A percentile compares a stretch with the other conserved stretches of the same genome.
Conservation (phyloP, 1,140 invertebrate species). For the Hesperophylax magnus region DNA sequence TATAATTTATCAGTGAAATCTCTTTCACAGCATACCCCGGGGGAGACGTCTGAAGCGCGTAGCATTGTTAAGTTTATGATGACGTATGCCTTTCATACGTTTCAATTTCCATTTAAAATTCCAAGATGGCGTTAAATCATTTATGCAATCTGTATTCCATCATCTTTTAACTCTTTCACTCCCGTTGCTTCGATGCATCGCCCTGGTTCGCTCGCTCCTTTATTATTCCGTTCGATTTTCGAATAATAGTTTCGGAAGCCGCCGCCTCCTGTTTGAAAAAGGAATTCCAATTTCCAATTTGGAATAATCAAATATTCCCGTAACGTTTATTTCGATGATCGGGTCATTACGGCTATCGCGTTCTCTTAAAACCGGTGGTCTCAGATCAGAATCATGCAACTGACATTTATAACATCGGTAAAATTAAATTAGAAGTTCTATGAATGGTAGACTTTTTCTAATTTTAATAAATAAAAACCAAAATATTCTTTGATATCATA, state of each 20-base stretch:
- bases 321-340: conserved; percentile 55
- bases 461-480: no score
- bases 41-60: not conserved
- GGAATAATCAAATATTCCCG: conserved; percentile 54
- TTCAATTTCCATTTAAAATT: conserved; percentile 30
- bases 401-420: not conserved
- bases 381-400: not conserved
- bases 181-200: not conserved
- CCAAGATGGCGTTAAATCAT: conserved; percentile 29
- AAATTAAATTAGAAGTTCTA: not conserved
- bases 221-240: conserved; percentile 25
- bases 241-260: conserved; percentile 20
- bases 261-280: conserved; percentile 46
- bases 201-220: conserved; percentile 2
- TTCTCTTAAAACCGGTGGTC: not conserved
- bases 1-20: no score
- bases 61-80: not conserved
- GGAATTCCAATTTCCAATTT: conserved; percentile 57
- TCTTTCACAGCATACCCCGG: no score
- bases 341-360: conserved; percentile 47
- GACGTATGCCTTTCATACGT: conserved; percentile 3
- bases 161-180: not conserved
- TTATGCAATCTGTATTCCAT: conserved; percentile 1
- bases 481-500: no score
- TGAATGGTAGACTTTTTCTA: not conserved